phyloP scores from a whole-genome alignment of 23 tunicate species.

The Aplidium turbinatum region DNA sequence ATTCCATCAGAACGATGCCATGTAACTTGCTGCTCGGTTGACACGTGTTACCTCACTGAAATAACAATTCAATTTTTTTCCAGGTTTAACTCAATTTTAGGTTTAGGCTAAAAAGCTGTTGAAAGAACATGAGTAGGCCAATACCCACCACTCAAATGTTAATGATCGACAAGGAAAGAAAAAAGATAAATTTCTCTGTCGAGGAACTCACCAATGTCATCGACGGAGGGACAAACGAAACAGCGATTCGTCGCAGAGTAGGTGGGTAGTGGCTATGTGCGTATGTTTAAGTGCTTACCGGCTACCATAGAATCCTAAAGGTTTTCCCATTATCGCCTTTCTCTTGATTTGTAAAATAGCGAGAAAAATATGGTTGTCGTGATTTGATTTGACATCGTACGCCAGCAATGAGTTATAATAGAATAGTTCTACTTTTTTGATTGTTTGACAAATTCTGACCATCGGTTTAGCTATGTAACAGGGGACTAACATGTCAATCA shows the following conservation, averaged over 20 bases:
- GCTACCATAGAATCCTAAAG: too few relatives aligned
- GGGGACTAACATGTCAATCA: too few relatives aligned
- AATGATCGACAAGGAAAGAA: slow-evolving; percentile 47
- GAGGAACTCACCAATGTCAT: slow-evolving; percentile 73
- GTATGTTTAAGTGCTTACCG: neutral
- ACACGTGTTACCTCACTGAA: neutral
- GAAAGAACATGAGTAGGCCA: neutral
- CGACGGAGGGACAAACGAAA: slow-evolving; percentile 62
- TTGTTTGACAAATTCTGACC: too few relatives aligned
- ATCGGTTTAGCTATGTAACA: too few relatives aligned
- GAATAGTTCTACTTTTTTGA: too few relatives aligned
- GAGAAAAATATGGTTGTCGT: too few relatives aligned
- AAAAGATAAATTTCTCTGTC: slow-evolving; percentile 37
- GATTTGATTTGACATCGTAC: too few relatives aligned
- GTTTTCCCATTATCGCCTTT: too few relatives aligned
- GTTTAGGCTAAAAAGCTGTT: neutral
- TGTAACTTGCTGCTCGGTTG: neutral
- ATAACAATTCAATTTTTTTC: neutral
- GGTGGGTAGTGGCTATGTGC: slow-evolving; percentile 15
- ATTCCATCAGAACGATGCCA: neutral
- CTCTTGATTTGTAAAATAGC: too few relatives aligned
- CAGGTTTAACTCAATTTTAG: neutral
- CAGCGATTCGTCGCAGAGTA: slow-evolving; percentile 46
- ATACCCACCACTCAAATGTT: slow-evolving; percentile 24
- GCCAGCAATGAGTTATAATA: too few relatives aligned